Percentiles rank a stretch among this genome's conserved stretches.
These are phyloP conservation scores for Bryconaethiops microstoma DNA, from an alignment of 2,797 vertebrate species.

Conservation along the genomic window DNA sequence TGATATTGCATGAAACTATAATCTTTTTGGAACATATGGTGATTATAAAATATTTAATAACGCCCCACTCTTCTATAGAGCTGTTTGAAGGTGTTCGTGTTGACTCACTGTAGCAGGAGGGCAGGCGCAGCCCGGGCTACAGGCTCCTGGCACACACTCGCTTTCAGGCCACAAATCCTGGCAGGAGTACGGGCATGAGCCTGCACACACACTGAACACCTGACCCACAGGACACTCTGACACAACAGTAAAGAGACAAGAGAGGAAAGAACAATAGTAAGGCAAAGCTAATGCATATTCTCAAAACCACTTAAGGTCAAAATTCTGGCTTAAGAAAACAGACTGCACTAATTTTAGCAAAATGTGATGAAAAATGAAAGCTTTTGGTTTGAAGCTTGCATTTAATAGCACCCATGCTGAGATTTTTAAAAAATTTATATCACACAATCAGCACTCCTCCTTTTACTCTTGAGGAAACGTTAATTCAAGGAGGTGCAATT, in stretches of 20 bases:
- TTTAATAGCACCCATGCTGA: background rate
- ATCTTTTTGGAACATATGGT: background rate
- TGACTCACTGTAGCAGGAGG: slow-evolving; percentile 77
- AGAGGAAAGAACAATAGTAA: background rate
- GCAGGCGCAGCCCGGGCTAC: slow-evolving; percentile 83
- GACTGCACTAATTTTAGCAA: background rate
- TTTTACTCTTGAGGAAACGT: slow-evolving; percentile 21
- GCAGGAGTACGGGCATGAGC: slow-evolving; percentile 80
- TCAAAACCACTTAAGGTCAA: background rate
- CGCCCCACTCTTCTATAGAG: background rate
- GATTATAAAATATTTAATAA: background rate
- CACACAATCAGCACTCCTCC: background rate
- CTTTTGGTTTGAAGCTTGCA: slow-evolving; percentile 8
- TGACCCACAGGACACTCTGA: slow-evolving; percentile 81
- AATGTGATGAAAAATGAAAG: background rate
- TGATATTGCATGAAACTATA: background rate
- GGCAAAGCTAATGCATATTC: background rate
- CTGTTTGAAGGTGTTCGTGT: background rate
- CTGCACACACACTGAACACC: slow-evolving; percentile 78
- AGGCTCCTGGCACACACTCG: slow-evolving; percentile 76
- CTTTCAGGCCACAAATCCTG: slow-evolving; percentile 79
- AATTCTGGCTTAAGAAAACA: background rate
- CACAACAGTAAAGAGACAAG: slow-evolving; percentile 1
- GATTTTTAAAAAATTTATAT: slow-evolving; percentile 5
- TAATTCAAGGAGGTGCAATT: background rate